Conservation (phyloP, 2,888 invertebrate genomes). For the Oscheius sp. region DNA sequence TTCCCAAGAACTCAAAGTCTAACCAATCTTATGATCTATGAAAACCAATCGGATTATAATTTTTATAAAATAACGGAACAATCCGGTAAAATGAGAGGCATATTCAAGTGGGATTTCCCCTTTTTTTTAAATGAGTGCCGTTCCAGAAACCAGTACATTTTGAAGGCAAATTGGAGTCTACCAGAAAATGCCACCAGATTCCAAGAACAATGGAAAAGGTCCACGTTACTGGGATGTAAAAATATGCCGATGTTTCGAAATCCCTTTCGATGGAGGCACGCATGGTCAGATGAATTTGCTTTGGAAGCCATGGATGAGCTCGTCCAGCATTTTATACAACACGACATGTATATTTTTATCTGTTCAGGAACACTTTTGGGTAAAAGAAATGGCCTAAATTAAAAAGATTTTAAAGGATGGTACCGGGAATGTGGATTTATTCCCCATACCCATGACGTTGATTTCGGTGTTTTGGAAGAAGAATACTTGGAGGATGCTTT, state of each 20-base stretch:
- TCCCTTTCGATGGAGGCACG: not conserved
- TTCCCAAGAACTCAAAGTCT: not conserved
- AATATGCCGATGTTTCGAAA: not conserved
- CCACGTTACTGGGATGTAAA: not conserved
- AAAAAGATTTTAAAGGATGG: conserved; percentile 27
- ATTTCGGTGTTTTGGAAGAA: conserved; percentile 37
- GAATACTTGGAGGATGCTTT: conserved; percentile 25
- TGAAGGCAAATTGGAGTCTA: not conserved
- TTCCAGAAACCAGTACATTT: not conserved
- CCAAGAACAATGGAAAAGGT: not conserved
- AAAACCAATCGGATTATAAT: not conserved
- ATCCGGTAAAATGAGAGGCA: not conserved
- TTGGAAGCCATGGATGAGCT: not conserved
- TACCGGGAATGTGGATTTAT: conserved; percentile 45
- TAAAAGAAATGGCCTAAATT: not conserved
- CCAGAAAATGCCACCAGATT: conserved; percentile 2
- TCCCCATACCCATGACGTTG: conserved; percentile 44
- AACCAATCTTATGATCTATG: not conserved
- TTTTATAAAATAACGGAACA: not conserved
- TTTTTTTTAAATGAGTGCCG: not conserved
- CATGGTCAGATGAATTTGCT: not conserved
- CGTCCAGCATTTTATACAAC: conserved; percentile 2
- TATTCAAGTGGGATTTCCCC: not conserved
- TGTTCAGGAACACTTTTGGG: conserved; percentile 2
- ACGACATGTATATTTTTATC: not conserved